phyloP scores from a whole-genome alignment of 2,888 invertebrate genomes.

The Eristalis intricaria region DNA sequence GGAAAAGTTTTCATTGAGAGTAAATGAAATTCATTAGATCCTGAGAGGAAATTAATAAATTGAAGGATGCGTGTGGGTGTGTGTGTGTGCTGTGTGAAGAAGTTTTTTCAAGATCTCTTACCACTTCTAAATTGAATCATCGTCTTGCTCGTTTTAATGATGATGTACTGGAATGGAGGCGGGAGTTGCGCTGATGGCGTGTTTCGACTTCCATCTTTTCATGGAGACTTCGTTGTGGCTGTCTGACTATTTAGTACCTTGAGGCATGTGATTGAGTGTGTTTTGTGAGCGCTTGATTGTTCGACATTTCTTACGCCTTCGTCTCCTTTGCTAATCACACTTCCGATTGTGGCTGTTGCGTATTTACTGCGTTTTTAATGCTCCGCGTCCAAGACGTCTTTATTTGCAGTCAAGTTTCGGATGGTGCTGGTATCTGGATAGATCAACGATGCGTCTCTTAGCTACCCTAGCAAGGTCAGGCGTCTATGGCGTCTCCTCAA shows the following conservation, averaged over 20 bases:
- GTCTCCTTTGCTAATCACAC: too few relatives aligned
- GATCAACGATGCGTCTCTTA: too few relatives aligned
- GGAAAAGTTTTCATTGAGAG: conserved; percentile 26
- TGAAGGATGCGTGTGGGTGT: conserved; percentile 6
- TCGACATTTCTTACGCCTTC: too few relatives aligned
- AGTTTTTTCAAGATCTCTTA: conserved; percentile 36
- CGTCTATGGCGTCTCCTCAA: too few relatives aligned
- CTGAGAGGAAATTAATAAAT: conserved; percentile 33
- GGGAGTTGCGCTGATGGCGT: not conserved
- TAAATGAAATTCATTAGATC: conserved; percentile 19
- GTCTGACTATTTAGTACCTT: not conserved
- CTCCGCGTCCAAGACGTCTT: too few relatives aligned
- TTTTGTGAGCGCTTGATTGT: too few relatives aligned
- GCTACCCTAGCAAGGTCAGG: too few relatives aligned
- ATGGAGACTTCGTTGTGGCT: not conserved
- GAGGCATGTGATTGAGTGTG: too few relatives aligned
- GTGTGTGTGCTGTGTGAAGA: not conserved
- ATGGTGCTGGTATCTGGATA: too few relatives aligned
- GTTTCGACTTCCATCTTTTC: not conserved
- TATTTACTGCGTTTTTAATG: too few relatives aligned
- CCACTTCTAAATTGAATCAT: not conserved
- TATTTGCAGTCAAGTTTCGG: too few relatives aligned
- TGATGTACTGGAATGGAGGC: conserved; percentile 73
- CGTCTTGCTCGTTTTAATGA: conserved; percentile 74
- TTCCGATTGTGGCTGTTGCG: too few relatives aligned